Evolutionary conservation across 1,140 invertebrate species (phyloP).

Genomic region (Caenorhabditis inopinata): DNA sequence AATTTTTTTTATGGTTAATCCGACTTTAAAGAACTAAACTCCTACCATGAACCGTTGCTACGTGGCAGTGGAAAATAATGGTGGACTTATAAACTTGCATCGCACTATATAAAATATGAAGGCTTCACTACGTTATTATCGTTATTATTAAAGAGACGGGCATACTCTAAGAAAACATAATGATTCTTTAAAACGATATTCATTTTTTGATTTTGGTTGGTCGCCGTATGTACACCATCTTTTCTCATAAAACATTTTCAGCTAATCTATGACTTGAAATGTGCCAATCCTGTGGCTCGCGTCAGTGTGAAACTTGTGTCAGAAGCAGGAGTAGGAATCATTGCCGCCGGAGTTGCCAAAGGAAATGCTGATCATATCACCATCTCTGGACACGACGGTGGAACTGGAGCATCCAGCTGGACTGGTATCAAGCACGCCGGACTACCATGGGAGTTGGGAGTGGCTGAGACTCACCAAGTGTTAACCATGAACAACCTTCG

Average conservation of each 20-base stretch:
- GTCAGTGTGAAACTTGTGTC: slow-evolving; percentile 98
- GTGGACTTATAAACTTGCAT: too few relatives aligned
- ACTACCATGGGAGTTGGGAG: slow-evolving; percentile 92
- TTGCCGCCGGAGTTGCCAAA: slow-evolving; percentile 95
- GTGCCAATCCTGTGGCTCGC: slow-evolving; percentile 88
- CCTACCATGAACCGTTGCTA: too few relatives aligned
- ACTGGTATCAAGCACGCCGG: slow-evolving; percentile 89
- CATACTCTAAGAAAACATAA: too few relatives aligned
- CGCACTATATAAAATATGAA: too few relatives aligned
- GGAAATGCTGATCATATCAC: slow-evolving; percentile 97
- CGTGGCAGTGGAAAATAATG: too few relatives aligned
- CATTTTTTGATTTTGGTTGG: slow-evolving; percentile 8
- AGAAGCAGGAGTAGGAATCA: slow-evolving; percentile 95
- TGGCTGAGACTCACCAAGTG: slow-evolving; percentile 93
- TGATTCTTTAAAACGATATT: too few relatives aligned
- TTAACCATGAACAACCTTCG: slow-evolving; percentile 91
- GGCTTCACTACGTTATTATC: too few relatives aligned
- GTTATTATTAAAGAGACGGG: too few relatives aligned
- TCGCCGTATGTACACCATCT: neutral
- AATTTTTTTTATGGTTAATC: too few relatives aligned
- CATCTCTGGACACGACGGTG: slow-evolving; percentile 96
- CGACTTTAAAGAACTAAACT: too few relatives aligned
- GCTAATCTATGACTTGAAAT: slow-evolving; percentile 96
- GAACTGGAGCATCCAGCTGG: slow-evolving; percentile 91
- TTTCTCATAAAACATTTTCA: slow-evolving; percentile 58